Evolutionary conservation across 2,113 vertebrate species (phyloP), one percentile per base, ranked within the genome.

Genomic region (Budorcas taxicolor): DNA sequence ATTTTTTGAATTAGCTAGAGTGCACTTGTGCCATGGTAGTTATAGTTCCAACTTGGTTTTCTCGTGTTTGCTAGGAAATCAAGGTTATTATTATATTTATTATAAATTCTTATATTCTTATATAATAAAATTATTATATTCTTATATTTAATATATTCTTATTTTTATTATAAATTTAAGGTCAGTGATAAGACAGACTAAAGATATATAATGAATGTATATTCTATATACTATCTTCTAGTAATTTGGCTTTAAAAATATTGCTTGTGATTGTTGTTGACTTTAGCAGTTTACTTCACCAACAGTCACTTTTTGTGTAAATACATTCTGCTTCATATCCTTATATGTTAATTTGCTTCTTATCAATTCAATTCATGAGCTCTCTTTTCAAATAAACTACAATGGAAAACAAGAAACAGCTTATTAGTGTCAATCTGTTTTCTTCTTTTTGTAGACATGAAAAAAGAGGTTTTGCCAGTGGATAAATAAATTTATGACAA

Each of bases 381-480:
- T 76, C 43, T 96, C 29, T 0, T 84, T 98, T 94, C 67, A 97
- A 98, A 98, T 88, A 95, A 95, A 98, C 96, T 83, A 98, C 67
- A 97, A 93, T 50, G 97, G 97, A 97, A 97, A 98, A 97, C 71
- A 97, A 96, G 94, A 98, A 97, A 92, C 55, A 97, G 97, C 96
- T 97, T 98, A 98, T 97, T 98, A 98, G 93, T 95, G 98, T 98
- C 97, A 98, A 97, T 97, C 97, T 97, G 80, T 91, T 95, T 91
- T 88, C 91, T 93, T 98, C 53, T 71, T 97, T 93, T 64, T 84
- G 82, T 93, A 97, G 91, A 91, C 87, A 93, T 17, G 85, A 91
- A 33, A 91, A 97, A 95, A 81, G 45, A 97, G 40, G 7, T 78
- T 97, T 92, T 98, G 57, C 53, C 71, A 96, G 83, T 93, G 50